These are phyloP conservation scores for Elymnias hypermnestra DNA, from an alignment of 1,140 invertebrate species.

Conservation along the genomic window DNA sequence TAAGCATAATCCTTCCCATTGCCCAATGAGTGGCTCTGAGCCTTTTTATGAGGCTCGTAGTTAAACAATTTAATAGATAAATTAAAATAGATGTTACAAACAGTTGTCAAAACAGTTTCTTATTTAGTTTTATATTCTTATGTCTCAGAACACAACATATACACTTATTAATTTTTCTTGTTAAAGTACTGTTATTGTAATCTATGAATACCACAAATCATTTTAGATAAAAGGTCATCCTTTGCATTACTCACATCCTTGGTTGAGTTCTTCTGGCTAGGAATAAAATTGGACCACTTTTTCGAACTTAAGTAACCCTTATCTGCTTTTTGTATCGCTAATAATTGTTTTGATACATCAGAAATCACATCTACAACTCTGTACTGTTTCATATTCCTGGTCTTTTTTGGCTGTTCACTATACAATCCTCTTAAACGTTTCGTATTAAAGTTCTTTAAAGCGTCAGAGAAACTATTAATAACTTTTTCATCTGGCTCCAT, in stretches of 20 bases:
- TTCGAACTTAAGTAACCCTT: constrained; percentile 6
- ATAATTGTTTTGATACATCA: constrained; percentile 33
- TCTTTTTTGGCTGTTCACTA: not conserved
- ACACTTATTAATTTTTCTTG: too few relatives aligned
- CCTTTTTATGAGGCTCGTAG: too few relatives aligned
- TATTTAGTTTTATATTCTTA: not conserved
- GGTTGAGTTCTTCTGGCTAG: constrained; percentile 9
- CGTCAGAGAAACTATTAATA: constrained; percentile 5
- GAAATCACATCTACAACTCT: constrained; percentile 29
- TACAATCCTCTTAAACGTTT: constrained; percentile 5
- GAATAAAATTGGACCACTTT: constrained; percentile 28
- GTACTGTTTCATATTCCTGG: not conserved
- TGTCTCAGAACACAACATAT: too few relatives aligned
- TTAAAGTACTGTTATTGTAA: too few relatives aligned
- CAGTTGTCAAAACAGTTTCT: not conserved
- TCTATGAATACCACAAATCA: too few relatives aligned
- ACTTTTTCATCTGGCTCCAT: constrained; percentile 6
- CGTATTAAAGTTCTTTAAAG: constrained; percentile 4
- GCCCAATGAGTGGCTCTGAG: too few relatives aligned
- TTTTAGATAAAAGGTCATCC: not conserved
- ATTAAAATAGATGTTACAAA: too few relatives aligned
- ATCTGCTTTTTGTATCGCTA: constrained; percentile 43
- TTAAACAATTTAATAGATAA: too few relatives aligned
- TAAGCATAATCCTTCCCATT: too few relatives aligned
- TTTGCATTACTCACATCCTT: not conserved